Conservation (phyloP, 2,888 invertebrate species). For the Falcaria lacertinaria region DNA sequence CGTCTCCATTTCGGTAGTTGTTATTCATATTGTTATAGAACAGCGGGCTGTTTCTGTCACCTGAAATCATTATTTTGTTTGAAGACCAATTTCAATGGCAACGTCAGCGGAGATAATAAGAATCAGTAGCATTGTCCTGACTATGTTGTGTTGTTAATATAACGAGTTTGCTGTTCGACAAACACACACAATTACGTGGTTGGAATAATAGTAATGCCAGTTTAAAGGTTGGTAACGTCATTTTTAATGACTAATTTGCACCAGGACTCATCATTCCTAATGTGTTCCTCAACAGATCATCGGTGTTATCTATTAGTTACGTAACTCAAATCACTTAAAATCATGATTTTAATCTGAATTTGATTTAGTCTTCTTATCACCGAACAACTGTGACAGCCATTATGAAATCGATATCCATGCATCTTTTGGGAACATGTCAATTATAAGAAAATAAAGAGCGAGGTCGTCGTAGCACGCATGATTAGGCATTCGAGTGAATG, state of each 20-base stretch:
- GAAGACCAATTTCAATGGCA: neutral
- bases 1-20: constrained; percentile 56
- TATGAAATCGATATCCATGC: too few relatives aligned
- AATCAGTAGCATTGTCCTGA: neutral
- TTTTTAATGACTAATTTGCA: too few relatives aligned
- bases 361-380: too few relatives aligned
- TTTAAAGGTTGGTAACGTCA: too few relatives aligned
- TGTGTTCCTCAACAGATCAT: too few relatives aligned
- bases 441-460: too few relatives aligned
- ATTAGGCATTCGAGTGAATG: neutral
- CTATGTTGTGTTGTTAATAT: neutral
- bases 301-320: too few relatives aligned
- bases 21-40: constrained; percentile 37
- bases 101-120: neutral
- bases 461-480: neutral
- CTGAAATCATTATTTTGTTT: constrained; percentile 24
- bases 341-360: too few relatives aligned
- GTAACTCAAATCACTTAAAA: too few relatives aligned
- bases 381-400: too few relatives aligned
- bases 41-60: constrained; percentile 44
- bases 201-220: neutral
- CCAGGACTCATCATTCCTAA: too few relatives aligned
- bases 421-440: too few relatives aligned
- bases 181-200: neutral
- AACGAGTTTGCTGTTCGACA: neutral